Percentiles rank a stretch among this genome's conserved stretches.
Conservation (phyloP, 1,140 invertebrate species). For the Mylabris phalerata region DNA sequence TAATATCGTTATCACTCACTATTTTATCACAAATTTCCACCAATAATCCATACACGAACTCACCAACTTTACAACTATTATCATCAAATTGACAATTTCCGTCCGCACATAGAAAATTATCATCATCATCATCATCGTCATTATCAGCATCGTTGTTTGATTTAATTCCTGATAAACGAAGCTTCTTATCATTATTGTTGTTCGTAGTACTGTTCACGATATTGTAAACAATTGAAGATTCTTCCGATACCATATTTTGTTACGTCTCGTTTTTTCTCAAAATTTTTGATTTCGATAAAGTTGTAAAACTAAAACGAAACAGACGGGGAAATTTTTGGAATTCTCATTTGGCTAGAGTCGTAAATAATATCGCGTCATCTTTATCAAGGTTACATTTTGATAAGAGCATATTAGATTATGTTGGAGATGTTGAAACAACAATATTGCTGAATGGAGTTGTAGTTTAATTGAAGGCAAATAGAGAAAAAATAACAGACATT, state of each 20-base stretch:
- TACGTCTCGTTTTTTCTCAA: no score
- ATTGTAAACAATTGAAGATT: slow-evolving; percentile 1
- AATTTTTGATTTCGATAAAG: no score
- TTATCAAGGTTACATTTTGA: no score
- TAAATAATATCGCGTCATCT: no score
- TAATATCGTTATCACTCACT: neutral
- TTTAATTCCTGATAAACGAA: slow-evolving; percentile 7
- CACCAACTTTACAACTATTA: neutral
- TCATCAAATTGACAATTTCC: neutral
- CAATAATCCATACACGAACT: slow-evolving; percentile 6
- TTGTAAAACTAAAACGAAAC: no score
- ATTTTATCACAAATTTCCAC: slow-evolving; percentile 16
- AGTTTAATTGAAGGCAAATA: no score
- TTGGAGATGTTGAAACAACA: no score
- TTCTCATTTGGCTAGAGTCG: no score
- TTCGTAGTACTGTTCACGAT: neutral
- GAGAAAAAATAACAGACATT: no score
- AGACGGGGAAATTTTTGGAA: no score
- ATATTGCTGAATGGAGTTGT: no score
- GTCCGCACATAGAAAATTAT: neutral
- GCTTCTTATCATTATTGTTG: slow-evolving; percentile 1
- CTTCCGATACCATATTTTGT: slow-evolving; percentile 10
- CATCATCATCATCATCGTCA: neutral
- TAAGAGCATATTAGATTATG: no score
- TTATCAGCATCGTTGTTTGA: neutral